phyloP scores from a whole-genome alignment of 2,888 invertebrate genomes.

The Tigriopus californicus region DNA sequence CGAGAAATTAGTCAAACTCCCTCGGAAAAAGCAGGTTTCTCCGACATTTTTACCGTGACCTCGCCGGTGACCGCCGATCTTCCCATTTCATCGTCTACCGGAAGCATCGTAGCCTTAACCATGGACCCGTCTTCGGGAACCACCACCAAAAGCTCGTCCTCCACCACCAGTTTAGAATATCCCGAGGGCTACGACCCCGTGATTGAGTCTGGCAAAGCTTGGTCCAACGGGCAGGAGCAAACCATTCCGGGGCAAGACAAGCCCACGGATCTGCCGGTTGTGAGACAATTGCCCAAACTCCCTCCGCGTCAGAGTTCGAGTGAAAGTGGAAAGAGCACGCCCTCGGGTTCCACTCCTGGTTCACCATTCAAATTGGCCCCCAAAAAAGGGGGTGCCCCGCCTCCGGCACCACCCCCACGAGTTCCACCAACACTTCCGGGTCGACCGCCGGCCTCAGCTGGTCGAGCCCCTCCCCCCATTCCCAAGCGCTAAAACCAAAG shows the following conservation, averaged over 20 bases:
- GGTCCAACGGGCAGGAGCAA: background rate
- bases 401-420: conserved; percentile 3
- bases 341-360: no score
- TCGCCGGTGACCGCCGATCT: conserved; percentile 26
- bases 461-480: conserved; percentile 9
- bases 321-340: no score
- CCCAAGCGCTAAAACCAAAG: conserved; percentile 1
- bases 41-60: conserved; percentile 27
- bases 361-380: no score
- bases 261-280: no score
- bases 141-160: background rate
- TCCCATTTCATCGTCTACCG: conserved; percentile 15
- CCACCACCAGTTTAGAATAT: background rate
- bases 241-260: conserved; percentile 16
- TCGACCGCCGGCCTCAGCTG: conserved; percentile 40
- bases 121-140: conserved; percentile 19
- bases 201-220: background rate
- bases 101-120: conserved; percentile 14
- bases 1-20: no score
- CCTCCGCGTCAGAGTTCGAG: no score
- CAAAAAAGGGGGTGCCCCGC: no score
- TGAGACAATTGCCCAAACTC: no score
- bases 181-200: background rate
- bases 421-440: conserved; percentile 39
- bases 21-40: conserved; percentile 24